These are phyloP conservation scores for Scortum barcoo DNA, from an alignment of 2,113 vertebrate species.

Conservation along the genomic window DNA sequence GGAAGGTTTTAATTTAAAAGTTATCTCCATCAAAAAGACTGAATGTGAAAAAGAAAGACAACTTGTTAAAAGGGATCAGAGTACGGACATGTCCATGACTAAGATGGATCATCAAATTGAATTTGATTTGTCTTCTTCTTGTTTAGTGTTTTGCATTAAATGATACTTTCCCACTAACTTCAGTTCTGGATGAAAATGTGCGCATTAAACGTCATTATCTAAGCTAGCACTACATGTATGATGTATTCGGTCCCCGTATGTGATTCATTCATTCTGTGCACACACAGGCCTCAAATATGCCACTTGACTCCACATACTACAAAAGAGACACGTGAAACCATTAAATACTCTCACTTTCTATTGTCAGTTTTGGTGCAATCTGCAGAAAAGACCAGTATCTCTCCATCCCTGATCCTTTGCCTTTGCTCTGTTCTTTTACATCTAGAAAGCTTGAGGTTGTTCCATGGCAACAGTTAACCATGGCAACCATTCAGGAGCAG, in stretches of 20 bases:
- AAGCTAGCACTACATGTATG: neutral
- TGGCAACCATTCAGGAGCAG: constrained; percentile 68
- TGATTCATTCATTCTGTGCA: neutral
- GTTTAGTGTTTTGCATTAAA: neutral
- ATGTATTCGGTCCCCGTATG: neutral
- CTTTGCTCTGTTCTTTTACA: constrained; percentile 4
- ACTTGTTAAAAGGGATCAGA: neutral
- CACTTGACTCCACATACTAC: neutral
- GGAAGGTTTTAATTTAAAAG: neutral
- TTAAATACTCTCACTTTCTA: neutral
- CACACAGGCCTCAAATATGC: neutral
- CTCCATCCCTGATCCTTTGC: constrained; percentile 19
- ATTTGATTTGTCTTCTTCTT: neutral
- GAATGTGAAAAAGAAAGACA: neutral
- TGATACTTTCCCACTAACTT: neutral
- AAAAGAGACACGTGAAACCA: neutral
- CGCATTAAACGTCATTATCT: neutral
- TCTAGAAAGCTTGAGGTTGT: constrained; percentile 30
- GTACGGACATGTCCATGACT: neutral
- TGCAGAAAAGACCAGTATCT: constrained; percentile 9
- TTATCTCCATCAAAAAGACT: neutral
- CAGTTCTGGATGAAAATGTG: neutral
- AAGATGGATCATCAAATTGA: neutral
- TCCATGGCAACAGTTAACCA: constrained; percentile 67
- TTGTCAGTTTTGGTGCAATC: neutral